Percentiles rank a stretch among this genome's conserved stretches.
Evolutionary conservation across 2,113 vertebrate species (phyloP).

Genomic region (Callorhinus ursinus): DNA sequence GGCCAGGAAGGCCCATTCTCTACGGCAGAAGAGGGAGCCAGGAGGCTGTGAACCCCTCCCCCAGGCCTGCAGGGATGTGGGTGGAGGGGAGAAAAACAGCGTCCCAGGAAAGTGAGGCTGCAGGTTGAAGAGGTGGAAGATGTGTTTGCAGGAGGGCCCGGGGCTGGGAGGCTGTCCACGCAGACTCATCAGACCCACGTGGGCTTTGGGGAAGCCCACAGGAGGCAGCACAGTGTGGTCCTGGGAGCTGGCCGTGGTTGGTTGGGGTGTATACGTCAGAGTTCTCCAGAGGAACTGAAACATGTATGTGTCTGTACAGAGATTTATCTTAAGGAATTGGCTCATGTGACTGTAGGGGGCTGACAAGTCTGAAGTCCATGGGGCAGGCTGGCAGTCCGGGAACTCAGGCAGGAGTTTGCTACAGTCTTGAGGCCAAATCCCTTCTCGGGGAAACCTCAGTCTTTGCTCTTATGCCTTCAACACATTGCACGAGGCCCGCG

Average conservation of each 20-base stretch:
- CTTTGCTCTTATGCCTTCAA: not conserved
- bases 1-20: not conserved
- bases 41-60: too few relatives aligned
- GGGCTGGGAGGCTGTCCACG: not conserved
- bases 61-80: not conserved
- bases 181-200: rapidly evolving
- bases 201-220: rapidly evolving
- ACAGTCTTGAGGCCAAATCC: too few relatives aligned
- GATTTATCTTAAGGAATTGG: not conserved
- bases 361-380: not conserved
- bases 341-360: not conserved
- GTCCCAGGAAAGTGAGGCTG: not conserved
- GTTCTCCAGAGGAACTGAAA: not conserved
- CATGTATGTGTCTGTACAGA: not conserved
- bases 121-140: not conserved
- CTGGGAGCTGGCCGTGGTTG: not conserved
- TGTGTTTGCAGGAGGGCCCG: not conserved
- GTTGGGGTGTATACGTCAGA: not conserved
- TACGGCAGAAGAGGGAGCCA: not conserved
- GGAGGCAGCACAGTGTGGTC: not conserved
- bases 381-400: not conserved
- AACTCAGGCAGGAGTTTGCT: not conserved
- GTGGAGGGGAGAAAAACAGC: not conserved
- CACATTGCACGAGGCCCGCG: not conserved
- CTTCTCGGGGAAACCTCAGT: not conserved